Conservation (phyloP, 2,888 invertebrate genomes). For the Hecatera dysodea region DNA sequence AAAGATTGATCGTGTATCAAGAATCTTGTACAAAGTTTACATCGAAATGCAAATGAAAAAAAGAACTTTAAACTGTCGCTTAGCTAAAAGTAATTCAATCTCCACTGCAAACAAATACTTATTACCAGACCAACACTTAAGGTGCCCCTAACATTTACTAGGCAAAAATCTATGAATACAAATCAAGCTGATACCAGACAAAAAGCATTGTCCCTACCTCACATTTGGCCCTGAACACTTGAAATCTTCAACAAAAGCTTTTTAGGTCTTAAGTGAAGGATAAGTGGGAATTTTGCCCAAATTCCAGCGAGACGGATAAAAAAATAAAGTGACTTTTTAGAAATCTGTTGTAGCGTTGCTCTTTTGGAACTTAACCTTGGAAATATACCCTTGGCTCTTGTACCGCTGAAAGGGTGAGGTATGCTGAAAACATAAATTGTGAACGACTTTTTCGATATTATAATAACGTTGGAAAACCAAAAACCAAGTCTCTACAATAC, state of each 20-base stretch:
- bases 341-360: constrained; percentile 2
- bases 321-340: constrained; percentile 53
- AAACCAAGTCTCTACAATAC: neutral
- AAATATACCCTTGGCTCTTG: constrained; percentile 14
- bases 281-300: constrained; percentile 60
- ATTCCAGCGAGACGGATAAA: constrained; percentile 50
- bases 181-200: constrained; percentile 39
- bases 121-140: constrained; percentile 10
- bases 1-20: neutral
- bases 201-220: constrained; percentile 41
- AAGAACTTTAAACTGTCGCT: neutral
- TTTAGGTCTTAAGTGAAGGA: constrained; percentile 58
- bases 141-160: constrained; percentile 1
- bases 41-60: neutral
- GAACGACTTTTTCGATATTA: constrained; percentile 19
- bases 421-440: constrained; percentile 19
- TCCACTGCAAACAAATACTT: neutral
- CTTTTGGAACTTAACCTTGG: constrained; percentile 37
- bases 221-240: constrained; percentile 44
- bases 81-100: constrained; percentile 7
- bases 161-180: constrained; percentile 53
- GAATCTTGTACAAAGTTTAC: too few species aligned
- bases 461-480: neutral
- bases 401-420: constrained; percentile 22
- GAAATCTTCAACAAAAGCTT: constrained; percentile 54